Evolutionary conservation across 2,113 vertebrate genomes (phyloP).

Genomic region (Prunella himalayana): DNA sequence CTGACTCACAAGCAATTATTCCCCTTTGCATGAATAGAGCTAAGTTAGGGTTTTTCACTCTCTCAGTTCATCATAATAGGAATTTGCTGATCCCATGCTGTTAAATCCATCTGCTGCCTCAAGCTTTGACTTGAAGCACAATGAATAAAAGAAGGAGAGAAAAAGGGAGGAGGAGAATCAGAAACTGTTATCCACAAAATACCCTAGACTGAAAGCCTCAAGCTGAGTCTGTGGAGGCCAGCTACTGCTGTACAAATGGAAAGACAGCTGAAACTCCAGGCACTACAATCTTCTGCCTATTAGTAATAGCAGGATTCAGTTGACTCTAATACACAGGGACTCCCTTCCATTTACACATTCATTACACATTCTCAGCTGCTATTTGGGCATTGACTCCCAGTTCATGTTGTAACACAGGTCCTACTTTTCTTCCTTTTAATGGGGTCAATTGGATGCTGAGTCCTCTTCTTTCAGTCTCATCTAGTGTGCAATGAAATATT

Average conservation of each 20-base stretch:
- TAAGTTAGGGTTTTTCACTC: conserved; percentile 21
- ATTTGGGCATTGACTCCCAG: neutral
- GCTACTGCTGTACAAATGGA: neutral
- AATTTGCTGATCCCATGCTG: conserved; percentile 49
- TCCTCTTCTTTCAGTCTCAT: neutral
- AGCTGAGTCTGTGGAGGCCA: neutral
- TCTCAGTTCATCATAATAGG: conserved; percentile 31
- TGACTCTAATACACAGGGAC: neutral
- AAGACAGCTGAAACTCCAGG: neutral
- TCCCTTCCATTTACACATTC: neutral
- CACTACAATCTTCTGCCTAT: neutral
- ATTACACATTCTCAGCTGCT: neutral
- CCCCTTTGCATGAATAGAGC: conserved; percentile 2
- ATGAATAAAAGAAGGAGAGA: neutral
- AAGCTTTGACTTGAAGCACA: neutral
- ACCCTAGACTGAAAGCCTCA: neutral
- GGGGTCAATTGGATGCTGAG: neutral
- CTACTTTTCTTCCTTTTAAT: neutral
- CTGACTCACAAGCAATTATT: conserved; percentile 48
- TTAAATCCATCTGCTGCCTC: conserved; percentile 47
- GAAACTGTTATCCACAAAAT: conserved; percentile 2
- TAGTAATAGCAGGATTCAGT: neutral
- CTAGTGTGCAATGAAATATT: neutral
- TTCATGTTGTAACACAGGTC: neutral
- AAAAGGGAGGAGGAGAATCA: neutral